A percentile compares a stretch with the other conserved stretches of the same genome.
These are phyloP conservation scores for Heliconius aoede DNA, from an alignment of 2,888 invertebrate species.

Conservation along the genomic window DNA sequence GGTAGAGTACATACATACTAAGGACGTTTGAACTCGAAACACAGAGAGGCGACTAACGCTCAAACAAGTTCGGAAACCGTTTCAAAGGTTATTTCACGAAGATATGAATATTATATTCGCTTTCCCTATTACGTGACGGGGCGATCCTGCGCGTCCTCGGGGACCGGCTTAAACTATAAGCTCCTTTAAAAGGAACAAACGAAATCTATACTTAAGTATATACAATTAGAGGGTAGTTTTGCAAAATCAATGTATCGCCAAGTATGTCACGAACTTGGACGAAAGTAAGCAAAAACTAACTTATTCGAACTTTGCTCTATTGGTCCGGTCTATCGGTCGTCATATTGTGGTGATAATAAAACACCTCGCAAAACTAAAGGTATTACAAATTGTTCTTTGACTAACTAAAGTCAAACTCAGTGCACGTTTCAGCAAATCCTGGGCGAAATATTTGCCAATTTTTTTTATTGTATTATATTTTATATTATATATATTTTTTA, in stretches of 20 bases:
- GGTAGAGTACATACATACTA: neutral
- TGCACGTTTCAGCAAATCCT: too few species aligned
- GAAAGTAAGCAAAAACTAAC: slow-evolving; percentile 38
- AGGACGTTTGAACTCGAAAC: neutral
- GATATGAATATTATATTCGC: slow-evolving; percentile 45
- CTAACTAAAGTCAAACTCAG: too few species aligned
- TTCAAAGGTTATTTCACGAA: slow-evolving; percentile 36
- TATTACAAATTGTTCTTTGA: slow-evolving; percentile 24
- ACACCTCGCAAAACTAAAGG: slow-evolving; percentile 13
- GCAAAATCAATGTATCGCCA: neutral
- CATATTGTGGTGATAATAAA: slow-evolving; percentile 29
- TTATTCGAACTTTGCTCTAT: slow-evolving; percentile 36
- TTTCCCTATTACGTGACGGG: slow-evolving; percentile 39
- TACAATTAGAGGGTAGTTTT: neutral
- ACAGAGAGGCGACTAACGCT: slow-evolving; percentile 17
- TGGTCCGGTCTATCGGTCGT: slow-evolving; percentile 29
- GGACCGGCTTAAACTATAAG: slow-evolving; percentile 39
- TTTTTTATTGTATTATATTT: too few species aligned
- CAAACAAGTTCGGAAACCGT: slow-evolving; percentile 27
- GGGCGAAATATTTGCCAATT: too few species aligned
- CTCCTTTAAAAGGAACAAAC: slow-evolving; percentile 16
- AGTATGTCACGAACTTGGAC: slow-evolving; percentile 34
- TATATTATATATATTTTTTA: too few species aligned
- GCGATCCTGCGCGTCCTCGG: slow-evolving; percentile 37
- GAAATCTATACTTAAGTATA: neutral